Evolutionary conservation across 2,888 invertebrate genomes (phyloP).

Genomic region (Epistrophe eligans): DNA sequence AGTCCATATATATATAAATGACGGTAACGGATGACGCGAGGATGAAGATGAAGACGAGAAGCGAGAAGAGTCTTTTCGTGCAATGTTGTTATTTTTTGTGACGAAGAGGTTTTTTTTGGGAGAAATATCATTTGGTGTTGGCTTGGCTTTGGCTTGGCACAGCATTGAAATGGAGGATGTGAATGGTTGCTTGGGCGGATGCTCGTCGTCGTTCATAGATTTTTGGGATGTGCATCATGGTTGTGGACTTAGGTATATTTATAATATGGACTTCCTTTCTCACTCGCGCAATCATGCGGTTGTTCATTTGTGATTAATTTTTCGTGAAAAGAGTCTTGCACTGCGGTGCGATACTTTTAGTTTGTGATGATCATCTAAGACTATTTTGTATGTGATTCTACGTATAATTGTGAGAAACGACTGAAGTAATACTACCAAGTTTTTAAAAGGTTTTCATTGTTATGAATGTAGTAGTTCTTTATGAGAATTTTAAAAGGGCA

Average conservation of each 20-base stretch:
- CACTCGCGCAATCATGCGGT: constrained; percentile 55
- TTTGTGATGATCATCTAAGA: constrained; percentile 1
- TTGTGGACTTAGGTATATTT: too few species aligned
- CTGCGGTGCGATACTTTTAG: constrained; percentile 21
- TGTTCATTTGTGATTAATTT: constrained; percentile 65
- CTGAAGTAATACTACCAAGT: neutral
- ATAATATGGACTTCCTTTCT: constrained; percentile 63
- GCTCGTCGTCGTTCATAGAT: constrained; percentile 33
- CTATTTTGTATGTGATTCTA: neutral
- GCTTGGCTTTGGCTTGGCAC: constrained; percentile 19
- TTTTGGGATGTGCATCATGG: constrained; percentile 41
- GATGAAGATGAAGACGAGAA: neutral
- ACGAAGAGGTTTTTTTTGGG: constrained; percentile 21
- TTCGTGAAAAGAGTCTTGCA: constrained; percentile 50
- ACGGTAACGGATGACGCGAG: neutral
- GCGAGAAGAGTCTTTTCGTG: constrained; percentile 4
- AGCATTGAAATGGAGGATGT: constrained; percentile 48
- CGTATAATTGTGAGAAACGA: constrained; percentile 23
- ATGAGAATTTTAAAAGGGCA: neutral
- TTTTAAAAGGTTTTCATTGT: neutral
- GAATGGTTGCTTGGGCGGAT: constrained; percentile 70
- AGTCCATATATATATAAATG: neutral
- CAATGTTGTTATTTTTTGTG: constrained; percentile 49
- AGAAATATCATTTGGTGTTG: constrained; percentile 39
- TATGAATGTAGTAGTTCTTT: neutral